Evolutionary conservation across 2,113 vertebrate genomes (phyloP).

Genomic region (Motacilla alba): DNA sequence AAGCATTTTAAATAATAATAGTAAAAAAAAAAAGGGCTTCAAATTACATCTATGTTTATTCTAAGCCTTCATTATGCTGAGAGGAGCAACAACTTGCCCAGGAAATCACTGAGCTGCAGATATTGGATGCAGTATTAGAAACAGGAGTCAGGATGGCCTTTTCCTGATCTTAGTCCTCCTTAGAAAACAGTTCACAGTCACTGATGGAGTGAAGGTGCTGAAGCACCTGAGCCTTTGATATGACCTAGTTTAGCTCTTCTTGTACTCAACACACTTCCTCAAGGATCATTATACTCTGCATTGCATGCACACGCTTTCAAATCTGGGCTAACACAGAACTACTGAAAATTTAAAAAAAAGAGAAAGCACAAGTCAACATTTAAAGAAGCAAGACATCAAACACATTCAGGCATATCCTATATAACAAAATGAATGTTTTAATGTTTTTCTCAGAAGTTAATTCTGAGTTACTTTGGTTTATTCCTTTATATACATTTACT

Average conservation of each 20-base stretch:
- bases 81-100: not conserved
- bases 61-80: not conserved
- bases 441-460: not conserved
- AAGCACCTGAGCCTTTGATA: not conserved
- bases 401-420: not conserved
- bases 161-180: not conserved
- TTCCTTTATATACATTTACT: not conserved
- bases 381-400: not conserved
- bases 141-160: not conserved
- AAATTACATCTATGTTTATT: not conserved
- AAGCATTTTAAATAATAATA: not conserved
- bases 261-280: not conserved
- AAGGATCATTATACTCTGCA: not conserved
- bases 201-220: not conserved
- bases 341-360: not conserved
- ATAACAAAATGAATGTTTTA: not conserved
- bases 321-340: not conserved
- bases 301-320: not conserved
- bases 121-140: not conserved
- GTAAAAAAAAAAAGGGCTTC: not conserved
- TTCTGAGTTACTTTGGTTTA: not conserved
- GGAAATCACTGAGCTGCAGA: not conserved
- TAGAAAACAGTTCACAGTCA: not conserved
- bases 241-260: not conserved
- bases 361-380: not conserved